These are phyloP conservation scores for Aphidius colemani DNA, from an alignment of 2,888 invertebrate species.

Conservation along the genomic window DNA sequence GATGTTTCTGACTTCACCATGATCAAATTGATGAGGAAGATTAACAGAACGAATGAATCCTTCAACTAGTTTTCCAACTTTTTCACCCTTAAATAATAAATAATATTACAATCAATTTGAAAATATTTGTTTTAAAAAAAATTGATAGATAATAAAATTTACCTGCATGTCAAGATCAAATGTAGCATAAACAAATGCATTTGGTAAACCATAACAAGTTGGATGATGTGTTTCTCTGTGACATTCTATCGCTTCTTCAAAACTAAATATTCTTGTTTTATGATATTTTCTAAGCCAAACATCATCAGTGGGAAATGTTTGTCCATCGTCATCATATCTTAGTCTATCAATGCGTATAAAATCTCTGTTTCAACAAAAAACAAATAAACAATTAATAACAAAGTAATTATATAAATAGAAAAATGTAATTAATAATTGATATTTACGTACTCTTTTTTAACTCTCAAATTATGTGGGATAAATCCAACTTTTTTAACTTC, in stretches of 20 bases:
- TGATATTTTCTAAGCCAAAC: constrained; percentile 67
- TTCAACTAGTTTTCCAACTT: constrained; percentile 70
- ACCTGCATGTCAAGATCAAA: constrained; percentile 83
- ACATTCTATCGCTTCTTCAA: constrained; percentile 76
- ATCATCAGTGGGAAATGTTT: constrained; percentile 68
- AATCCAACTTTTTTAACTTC: constrained; percentile 78
- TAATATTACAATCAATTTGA: too few relatives aligned
- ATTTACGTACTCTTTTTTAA: constrained; percentile 62
- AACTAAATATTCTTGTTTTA: constrained; percentile 67
- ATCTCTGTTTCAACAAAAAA: constrained; percentile 49
- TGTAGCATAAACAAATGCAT: constrained; percentile 71
- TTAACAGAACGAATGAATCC: constrained; percentile 70
- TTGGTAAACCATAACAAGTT: constrained; percentile 77
- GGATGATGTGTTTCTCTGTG: constrained; percentile 85
- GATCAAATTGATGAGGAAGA: constrained; percentile 73
- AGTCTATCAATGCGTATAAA: constrained; percentile 61
- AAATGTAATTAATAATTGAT: constrained; percentile 1
- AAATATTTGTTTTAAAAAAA: too few relatives aligned
- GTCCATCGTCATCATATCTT: constrained; percentile 66
- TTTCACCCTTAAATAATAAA: constrained; percentile 36
- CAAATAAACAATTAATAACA: not conserved
- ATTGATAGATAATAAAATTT: constrained; percentile 21
- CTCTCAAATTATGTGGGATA: constrained; percentile 72
- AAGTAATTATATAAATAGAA: not conserved
- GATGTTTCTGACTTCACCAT: constrained; percentile 71